Base-by-base conservation (phyloP, 1,140 invertebrate genomes). In the Zaprionus taronus region DNA sequence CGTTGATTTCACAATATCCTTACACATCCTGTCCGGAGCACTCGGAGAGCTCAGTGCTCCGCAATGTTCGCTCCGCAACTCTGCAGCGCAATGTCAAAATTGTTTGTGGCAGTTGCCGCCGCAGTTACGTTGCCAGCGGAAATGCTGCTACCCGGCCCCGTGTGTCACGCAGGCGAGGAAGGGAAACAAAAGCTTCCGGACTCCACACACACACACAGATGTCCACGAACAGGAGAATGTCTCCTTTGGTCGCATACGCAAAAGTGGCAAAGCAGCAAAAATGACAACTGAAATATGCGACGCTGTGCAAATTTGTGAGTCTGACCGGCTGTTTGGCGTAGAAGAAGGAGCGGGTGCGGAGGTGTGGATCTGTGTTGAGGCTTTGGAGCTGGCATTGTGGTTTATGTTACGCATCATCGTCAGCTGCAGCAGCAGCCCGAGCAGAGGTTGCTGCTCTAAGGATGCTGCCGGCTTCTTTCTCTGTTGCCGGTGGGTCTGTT, bases 1-100 rank as follows among this genome's bases (percentile, higher is more conserved):
- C 83, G 80, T 83, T 87, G 83, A 86, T 86, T 86, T 87, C 80
- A 86, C 83, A 87, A 87, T 89, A 89, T 89, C 80, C 83, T 81
- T 80, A 78, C 83, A 87, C 84, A 87, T 87, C 81, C 83, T 87
- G 83, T 80, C 69, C 72, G 55, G 44, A 60, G 62, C 72, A 77
- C 60, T 69, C 56, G 56, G 9, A 11, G 31, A 34, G 62, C 7
- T 61, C 38, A 9, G 64, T 67, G 38, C 57, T 67, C 3, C 44
- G 63, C 36, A 63, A 57, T 55, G n/a, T 47, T 17, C 41, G 41
- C 60, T 58, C 62, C 44, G 68, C 67, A 69, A 78, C 63, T 68
- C 64, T 60, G 79, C 79, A 79, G 56, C 63, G 83, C 71, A 80
- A 87, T 89, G 83, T 87, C 80, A 87, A 83, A 87, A 87, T 89